Evolutionary conservation across 2,797 vertebrate genomes (phyloP), one percentile per base, ranked within the genome.

Genomic region (Falco berigora): DNA sequence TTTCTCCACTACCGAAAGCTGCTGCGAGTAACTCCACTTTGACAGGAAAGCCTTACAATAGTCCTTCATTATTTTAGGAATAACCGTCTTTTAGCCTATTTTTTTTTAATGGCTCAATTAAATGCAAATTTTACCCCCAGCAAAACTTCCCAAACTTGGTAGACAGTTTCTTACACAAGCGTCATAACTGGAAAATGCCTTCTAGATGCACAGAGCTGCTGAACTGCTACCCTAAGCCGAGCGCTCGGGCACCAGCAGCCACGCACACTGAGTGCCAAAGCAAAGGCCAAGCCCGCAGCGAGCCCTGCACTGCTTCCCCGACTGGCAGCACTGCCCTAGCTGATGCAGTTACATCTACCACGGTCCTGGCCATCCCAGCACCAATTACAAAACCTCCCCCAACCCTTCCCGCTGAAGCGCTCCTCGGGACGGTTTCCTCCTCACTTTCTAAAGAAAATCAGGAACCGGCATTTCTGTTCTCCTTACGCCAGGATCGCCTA

Each of bases 211-310:
- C 5, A 4, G 52, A 28, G 34, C 34, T 42, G 56, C 83, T 8
- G 27, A 20, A 5, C 5, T 19, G 2, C 14, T 18, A 5, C 28
- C 21, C 19, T 0, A 3, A 34, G 40, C 16, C 3, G 0, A 6
- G 21, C 18, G 34, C 46, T 18, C 25, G 0, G 30, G 20, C 38
- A 15, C 25, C 32, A 9, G 10, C 14, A 30, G 23, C 7, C 1
- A 14, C 7, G 8, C 28, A 4, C 1, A 2, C 23, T 4, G 20
- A 18, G 7, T 1, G 10, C n/a, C 3, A 38, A 40, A 9, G 21
- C 63, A 12, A 9, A 30, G 55, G 50, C 14, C 5, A 1, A 27
- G 46, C 27, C 19, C 1, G 2, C 44, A 23, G 23, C 1, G 0
- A 28, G n/a, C 75, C 25, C 36, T 2, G 30, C 27, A 1, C 20